phyloP scores from a whole-genome alignment of 2,113 vertebrate species.

The cattle (Bos taurus) region ARS-UCD2.0 NC_037328.1:5058001-5058500 shows the following conservation, averaged over 20 bases:
- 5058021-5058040: neutral
- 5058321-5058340: neutral
- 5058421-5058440: neutral
- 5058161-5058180: neutral
- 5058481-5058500: neutral
- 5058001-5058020: neutral
- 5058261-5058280: neutral
- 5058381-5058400: neutral
- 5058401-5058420: neutral
- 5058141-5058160: neutral
- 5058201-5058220: neutral
- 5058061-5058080: neutral
- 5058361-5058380: neutral
- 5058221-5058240: neutral
- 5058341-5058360: neutral
- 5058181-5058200: neutral
- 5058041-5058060: neutral
- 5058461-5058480: neutral
- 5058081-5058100: too few species aligned
- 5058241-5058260: neutral
- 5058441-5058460: neutral
- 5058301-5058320: neutral
- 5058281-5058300: neutral
- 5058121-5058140: neutral
- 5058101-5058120: neutral